Base-by-base conservation (phyloP, 2,888 invertebrate species). In the Machimus atricapillus region DNA sequence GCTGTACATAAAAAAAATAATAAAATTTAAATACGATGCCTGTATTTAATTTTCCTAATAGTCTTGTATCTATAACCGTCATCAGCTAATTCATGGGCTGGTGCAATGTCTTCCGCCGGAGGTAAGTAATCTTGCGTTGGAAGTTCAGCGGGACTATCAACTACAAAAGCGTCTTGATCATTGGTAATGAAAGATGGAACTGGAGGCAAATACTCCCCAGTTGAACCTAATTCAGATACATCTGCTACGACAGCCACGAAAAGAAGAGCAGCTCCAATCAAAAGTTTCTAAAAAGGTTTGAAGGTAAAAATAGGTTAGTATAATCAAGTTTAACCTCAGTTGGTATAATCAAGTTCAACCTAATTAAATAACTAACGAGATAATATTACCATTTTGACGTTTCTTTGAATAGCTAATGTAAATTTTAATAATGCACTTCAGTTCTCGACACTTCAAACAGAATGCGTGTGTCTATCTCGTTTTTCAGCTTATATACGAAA, bases 61-160 rank as follows among this genome's bases (percentile, higher is more conserved):
- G 66, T 82, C 52, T 82, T 82, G 40, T 82, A 82, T 40, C 82
- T 82, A 2, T 82, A 58, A 8, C 82, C 66, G 19, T 82, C 82
- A 82, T 82, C 82, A 58, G 82, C 12, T 6, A 82, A 37, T 37
- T 56, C 82, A 82, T 82, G 82, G 5, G 34, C 82, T 1, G 82
- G 82, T 19, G 16, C 34, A 16, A 58, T 23, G 7, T 82, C 58
- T n/a, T 46, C 82, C 3, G 58, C 46, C 19, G 85, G 85, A 27
- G 85, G 85, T 19, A 85, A n/a, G 31, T 85, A 85, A 34, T 85
- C 85, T 7, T 37, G 19, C 8, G 85, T 31, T 52, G 85, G 85
- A 19, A 76, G 19, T 76, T 85, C 85, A 23, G n/a, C n/a, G 23
- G 58, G 58, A 19, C 7, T 23, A 23, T 58, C 58, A 58, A 23